Conservation (phyloP, 2,113 vertebrate species). For the Scophthalmus maximus region DNA sequence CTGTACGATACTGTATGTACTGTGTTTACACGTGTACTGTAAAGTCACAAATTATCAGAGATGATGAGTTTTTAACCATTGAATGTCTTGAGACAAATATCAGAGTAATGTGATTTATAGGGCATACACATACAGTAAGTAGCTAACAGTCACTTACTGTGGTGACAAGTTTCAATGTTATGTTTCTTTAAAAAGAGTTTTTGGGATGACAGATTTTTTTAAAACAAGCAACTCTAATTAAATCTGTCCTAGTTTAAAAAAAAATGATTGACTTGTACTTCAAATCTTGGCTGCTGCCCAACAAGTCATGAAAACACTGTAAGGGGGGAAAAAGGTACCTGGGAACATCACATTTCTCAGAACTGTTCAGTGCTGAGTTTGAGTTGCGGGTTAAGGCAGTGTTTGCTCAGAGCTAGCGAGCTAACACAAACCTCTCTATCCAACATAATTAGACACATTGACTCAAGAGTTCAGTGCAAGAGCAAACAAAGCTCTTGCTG, state of each 20-base stretch:
- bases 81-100: background rate
- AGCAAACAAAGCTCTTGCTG: conserved; percentile 77
- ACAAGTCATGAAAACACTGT: background rate
- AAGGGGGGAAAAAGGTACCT: conserved; percentile 15
- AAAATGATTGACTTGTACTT: no score
- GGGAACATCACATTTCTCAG: conserved; percentile 19
- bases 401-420: conserved; percentile 75
- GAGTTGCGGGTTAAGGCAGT: conserved; percentile 58
- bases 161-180: no score
- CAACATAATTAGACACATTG: conserved; percentile 70
- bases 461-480: conserved; percentile 74
- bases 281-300: background rate
- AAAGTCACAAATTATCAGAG: background rate
- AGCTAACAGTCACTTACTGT: no score
- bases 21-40: background rate
- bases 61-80: background rate
- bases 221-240: background rate
- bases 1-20: background rate
- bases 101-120: background rate
- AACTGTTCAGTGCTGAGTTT: conserved; percentile 46
- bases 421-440: conserved; percentile 72
- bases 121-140: no score
- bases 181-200: no score
- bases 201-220: background rate
- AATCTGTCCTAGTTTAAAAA: background rate